Evolutionary conservation across 2,113 vertebrate genomes (phyloP).

Genomic region (Gulo gulo): DNA sequence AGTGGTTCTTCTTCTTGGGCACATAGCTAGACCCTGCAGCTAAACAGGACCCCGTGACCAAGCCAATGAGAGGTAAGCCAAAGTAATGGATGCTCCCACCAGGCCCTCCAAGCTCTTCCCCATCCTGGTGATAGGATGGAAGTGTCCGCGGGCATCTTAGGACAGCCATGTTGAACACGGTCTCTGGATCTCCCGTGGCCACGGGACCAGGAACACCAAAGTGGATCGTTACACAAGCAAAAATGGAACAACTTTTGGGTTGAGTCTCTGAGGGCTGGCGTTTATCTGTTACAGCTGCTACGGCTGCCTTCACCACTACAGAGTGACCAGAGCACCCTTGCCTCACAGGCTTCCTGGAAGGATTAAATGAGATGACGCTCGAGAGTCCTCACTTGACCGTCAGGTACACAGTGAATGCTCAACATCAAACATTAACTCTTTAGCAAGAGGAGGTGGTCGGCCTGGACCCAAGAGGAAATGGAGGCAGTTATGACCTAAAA

Average conservation of each 20-base stretch:
- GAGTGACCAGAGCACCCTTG: neutral
- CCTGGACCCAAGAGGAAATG: neutral
- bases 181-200: neutral
- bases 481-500: neutral
- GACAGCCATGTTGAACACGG: rapidly evolving
- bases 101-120: neutral
- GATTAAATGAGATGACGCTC: too few relatives aligned
- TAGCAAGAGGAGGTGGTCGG: neutral
- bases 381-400: neutral
- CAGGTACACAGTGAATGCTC: neutral
- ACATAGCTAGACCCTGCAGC: neutral
- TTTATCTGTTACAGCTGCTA: neutral
- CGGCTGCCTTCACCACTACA: neutral
- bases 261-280: neutral
- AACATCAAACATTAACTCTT: neutral
- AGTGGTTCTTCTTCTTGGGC: neutral
- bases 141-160: neutral
- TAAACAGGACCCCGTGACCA: neutral
- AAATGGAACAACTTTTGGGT: neutral
- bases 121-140: neutral
- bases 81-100: neutral
- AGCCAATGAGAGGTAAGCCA: neutral
- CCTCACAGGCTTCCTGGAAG: neutral
- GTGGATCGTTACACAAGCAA: neutral
- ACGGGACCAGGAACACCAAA: neutral